Conservation (phyloP, 2,113 vertebrate genomes). For the Apistogramma diplotaenia region DNA sequence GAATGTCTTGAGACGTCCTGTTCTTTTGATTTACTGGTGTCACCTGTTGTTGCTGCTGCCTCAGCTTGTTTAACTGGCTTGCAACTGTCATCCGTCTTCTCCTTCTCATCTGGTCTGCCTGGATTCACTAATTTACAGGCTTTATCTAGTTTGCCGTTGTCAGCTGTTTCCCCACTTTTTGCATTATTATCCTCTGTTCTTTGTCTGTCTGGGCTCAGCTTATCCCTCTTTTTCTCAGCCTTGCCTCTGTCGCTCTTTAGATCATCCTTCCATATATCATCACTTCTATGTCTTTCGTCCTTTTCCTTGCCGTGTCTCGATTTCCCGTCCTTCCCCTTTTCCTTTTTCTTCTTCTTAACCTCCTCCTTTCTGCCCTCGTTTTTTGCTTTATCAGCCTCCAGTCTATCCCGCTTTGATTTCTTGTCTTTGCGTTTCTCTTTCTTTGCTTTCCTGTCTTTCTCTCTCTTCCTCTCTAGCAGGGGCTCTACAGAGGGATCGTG, state of each 20-base stretch:
- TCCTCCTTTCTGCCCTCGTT: slow-evolving; percentile 47
- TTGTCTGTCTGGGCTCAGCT: slow-evolving; percentile 39
- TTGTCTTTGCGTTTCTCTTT: slow-evolving; percentile 64
- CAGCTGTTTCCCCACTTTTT: slow-evolving; percentile 40
- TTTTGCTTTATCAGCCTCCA: slow-evolving; percentile 40
- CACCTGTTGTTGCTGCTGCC: slow-evolving; percentile 54
- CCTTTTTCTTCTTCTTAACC: slow-evolving; percentile 64
- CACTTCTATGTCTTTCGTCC: slow-evolving; percentile 32
- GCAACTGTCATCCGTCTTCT: slow-evolving; percentile 42
- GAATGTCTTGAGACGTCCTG: slow-evolving; percentile 58
- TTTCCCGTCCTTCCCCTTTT: slow-evolving; percentile 60
- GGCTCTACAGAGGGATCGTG: slow-evolving; percentile 16
- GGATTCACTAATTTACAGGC: slow-evolving; percentile 19
- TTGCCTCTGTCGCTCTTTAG: slow-evolving; percentile 44
- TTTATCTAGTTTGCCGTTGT: slow-evolving; percentile 40
- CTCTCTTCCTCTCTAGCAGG: slow-evolving; percentile 42
- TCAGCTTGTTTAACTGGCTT: slow-evolving; percentile 54
- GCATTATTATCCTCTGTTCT: slow-evolving; percentile 36
- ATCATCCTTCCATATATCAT: slow-evolving; percentile 43
- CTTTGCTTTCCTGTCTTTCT: slow-evolving; percentile 61
- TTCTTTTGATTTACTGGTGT: slow-evolving; percentile 67
- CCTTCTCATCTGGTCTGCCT: slow-evolving; percentile 34
- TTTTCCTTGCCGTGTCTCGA: slow-evolving; percentile 49
- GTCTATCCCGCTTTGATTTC: slow-evolving; percentile 48
- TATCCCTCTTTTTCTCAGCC: slow-evolving; percentile 49